Conservation (phyloP, 1,140 invertebrate genomes). For the Eurosta solidaginis region DNA sequence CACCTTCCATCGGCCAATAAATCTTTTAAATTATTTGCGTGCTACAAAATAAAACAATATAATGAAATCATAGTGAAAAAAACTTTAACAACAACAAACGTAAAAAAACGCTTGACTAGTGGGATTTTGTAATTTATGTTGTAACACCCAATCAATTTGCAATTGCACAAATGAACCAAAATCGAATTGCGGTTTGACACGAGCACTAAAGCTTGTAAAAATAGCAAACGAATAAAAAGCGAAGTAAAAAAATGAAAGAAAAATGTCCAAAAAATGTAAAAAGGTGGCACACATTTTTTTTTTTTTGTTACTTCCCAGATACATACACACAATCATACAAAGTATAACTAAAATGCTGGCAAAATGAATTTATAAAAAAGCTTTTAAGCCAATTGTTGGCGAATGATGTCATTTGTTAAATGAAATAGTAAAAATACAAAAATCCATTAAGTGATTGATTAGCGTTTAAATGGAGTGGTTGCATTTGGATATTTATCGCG, state of each 20-base stretch:
- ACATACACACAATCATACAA: too few species aligned
- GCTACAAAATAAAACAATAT: background rate
- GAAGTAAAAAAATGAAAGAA: background rate
- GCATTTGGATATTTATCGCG: background rate
- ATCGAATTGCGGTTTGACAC: conserved; percentile 26
- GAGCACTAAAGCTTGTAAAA: background rate
- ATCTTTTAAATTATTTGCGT: conserved; percentile 14
- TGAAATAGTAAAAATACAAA: background rate
- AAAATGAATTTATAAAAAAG: conserved; percentile 1
- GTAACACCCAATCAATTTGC: conserved; percentile 22
- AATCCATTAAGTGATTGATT: conserved; percentile 23
- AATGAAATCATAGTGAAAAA: background rate
- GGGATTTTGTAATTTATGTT: conserved; percentile 22
- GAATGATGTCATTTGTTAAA: conserved; percentile 5
- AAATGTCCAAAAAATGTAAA: background rate
- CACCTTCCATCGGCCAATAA: background rate
- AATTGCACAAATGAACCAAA: conserved; percentile 21
- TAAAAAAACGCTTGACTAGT: background rate
- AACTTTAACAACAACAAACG: too few species aligned
- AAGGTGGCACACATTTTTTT: background rate
- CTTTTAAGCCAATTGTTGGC: conserved; percentile 7
- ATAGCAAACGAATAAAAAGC: background rate
- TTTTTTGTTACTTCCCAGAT: background rate
- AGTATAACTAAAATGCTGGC: background rate
- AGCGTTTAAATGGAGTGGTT: background rate